Base-by-base conservation (phyloP, 2,888 invertebrate genomes). In the Cyaniris semiargus region DNA sequence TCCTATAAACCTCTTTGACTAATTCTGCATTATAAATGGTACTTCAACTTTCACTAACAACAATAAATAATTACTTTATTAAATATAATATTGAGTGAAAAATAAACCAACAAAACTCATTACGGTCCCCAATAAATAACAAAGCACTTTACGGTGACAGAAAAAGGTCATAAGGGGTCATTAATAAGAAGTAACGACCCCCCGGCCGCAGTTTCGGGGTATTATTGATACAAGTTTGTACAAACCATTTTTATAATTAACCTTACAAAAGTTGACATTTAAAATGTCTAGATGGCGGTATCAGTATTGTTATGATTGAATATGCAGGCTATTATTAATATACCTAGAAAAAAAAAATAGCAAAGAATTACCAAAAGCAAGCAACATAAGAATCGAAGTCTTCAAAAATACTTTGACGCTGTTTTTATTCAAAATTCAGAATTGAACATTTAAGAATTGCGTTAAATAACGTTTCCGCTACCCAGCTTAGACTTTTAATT, bases 231-330 rank as follows among this genome's bases (percentile, higher is more conserved):
- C 76, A 80, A 79, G 78, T 82, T 84, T 88, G 89, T 77, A 58
- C 60, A 89, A 90, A 90, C 89, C 89, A 86, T 87, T 89, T 89
- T 88, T 88, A 88, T 88, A 88, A 88, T 78, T 76, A 79, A 77
- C 75, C 78, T 78, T 77, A 78, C 78, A 78, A 78, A 76, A 75
- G 77, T 53, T 76, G 31, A 53, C 23, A 76, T 76, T 53, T 53
- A 8, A 31, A 66, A 76, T 21, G 23, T 3, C 44, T 66, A 66
- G 58, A 66, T 66, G 66, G 66, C 66, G 15, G 15, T 15, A 66
- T 31, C 27, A 18, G 60, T 21, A 21, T 60, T 13, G 70, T 74
- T 70, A 27, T 18, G 53, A 15, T 18, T 53, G 4, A 53, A 15
- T 53, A 53, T 44, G 13, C 44, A 44, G 3, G 38, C 10, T 38